Evolutionary conservation across 2,113 vertebrate genomes (phyloP), one percentile per base, ranked within the genome.

Genomic region (Condylura cristata): DNA sequence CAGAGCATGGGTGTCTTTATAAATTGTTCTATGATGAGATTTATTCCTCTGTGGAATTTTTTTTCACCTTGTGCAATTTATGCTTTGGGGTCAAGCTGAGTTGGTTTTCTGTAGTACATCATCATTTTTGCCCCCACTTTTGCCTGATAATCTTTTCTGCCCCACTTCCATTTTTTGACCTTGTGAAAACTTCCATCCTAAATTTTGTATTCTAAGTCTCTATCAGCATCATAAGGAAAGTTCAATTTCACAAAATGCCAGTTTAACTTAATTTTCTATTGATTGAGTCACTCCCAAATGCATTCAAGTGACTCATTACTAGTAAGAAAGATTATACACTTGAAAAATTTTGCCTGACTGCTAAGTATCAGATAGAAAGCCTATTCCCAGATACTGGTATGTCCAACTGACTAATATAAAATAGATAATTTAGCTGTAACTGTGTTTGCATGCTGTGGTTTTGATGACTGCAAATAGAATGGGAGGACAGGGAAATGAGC

Each of bases 201-300:
- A 51, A 17, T 51, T 51, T 51, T 51, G 48, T 51, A 16, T 16
- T 51, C 48, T 17, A 51, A 51, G 48, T 16, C 17, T 51, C 48
- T 16, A 48, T 48, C 46, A 48, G 46, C 46, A 48, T 48, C 46
- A 51, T 17, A 51, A 51, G 48, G 48, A 90, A 75, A 91, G 17
- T 20, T 20, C 30, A 70, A 1, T 86, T 94, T 95, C 66, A 78
- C n/a, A 34, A 66, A 90, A 58, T 71, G 56, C 8, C 26, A 66
- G 37, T 81, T 89, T 70, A 61, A 61, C 58, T 74, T 39, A 83
- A 72, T 5, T 81, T 87, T 92, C 61, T 88, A 5, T 53, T 93
- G 83, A 65, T 74, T 65, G 32, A 89, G 53, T 32, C 5, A 83
- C 48, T 91, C 5, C 30, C 18, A 58, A 28, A n/a, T 41, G 34